Evolutionary conservation across 2,113 vertebrate genomes (phyloP).

Genomic region (Zosterops borbonicus): DNA sequence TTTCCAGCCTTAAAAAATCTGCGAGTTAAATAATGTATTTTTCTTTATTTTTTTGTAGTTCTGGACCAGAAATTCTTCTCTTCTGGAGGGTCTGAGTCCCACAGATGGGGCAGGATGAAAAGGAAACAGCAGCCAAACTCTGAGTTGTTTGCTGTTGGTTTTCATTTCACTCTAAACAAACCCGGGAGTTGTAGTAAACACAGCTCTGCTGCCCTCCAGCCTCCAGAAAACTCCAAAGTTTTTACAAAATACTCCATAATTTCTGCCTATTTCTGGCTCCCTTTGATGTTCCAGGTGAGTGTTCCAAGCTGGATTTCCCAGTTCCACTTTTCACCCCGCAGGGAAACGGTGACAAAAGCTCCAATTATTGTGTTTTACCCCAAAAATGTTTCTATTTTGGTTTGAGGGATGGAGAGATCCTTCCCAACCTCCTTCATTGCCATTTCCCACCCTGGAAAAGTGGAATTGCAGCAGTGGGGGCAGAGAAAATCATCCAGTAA

Average conservation of each 20-base stretch:
- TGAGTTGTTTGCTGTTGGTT: neutral
- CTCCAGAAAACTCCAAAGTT: neutral
- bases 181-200: neutral
- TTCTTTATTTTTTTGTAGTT: neutral
- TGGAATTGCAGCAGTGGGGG: neutral
- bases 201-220: neutral
- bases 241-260: neutral
- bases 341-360: neutral
- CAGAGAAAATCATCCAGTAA: neutral
- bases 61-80: neutral
- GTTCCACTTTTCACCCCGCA: neutral
- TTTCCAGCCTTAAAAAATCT: neutral
- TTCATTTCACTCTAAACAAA: neutral
- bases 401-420: neutral
- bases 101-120: neutral
- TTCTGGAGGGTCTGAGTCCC: neutral
- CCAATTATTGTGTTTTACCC: neutral
- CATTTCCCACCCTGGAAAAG: neutral
- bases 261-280: neutral
- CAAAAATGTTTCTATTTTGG: fast-evolving
- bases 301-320: neutral
- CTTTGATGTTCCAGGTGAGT: neutral
- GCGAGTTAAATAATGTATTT: neutral
- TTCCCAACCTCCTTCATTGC: neutral
- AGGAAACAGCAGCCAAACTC: neutral